These are phyloP conservation scores for Leptopilina myrica DNA, from an alignment of 2,888 invertebrate species.

Conservation along the genomic window DNA sequence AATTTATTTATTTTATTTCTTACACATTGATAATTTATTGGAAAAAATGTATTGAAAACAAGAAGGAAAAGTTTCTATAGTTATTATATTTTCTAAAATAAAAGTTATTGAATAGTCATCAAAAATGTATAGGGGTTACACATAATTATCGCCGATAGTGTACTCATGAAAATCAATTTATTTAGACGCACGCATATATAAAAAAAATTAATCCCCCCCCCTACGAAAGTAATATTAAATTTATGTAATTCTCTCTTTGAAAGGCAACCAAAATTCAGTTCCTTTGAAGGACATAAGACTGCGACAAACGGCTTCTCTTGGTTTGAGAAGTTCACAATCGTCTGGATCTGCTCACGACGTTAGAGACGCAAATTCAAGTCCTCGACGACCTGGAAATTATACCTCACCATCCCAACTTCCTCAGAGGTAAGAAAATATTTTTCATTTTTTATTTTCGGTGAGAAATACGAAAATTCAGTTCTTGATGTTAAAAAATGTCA, in stretches of 20 bases:
- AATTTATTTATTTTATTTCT: too few relatives aligned
- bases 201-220: too few relatives aligned
- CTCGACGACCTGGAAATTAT: slow-evolving; percentile 71
- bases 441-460: too few relatives aligned
- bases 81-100: too few relatives aligned
- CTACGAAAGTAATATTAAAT: not conserved
- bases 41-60: too few relatives aligned
- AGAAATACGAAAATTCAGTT: too few relatives aligned
- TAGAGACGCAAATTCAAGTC: slow-evolving; percentile 67
- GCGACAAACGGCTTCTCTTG: slow-evolving; percentile 77
- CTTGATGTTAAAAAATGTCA: too few relatives aligned
- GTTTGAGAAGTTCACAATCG: slow-evolving; percentile 66
- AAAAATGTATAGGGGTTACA: too few relatives aligned
- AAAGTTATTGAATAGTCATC: too few relatives aligned
- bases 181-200: not conserved
- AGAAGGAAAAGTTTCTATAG: too few relatives aligned
- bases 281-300: slow-evolving; percentile 79
- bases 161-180: not conserved
- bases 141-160: too few relatives aligned
- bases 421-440: slow-evolving; percentile 70
- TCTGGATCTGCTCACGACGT: slow-evolving; percentile 71
- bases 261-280: slow-evolving; percentile 65
- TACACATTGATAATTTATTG: too few relatives aligned
- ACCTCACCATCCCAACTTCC: slow-evolving; percentile 74
- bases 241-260: not conserved